Percentiles rank a stretch among this genome's conserved stretches.
Evolutionary conservation across 2,797 vertebrate species (phyloP).

Genomic region (Uromys caudimaculatus): DNA sequence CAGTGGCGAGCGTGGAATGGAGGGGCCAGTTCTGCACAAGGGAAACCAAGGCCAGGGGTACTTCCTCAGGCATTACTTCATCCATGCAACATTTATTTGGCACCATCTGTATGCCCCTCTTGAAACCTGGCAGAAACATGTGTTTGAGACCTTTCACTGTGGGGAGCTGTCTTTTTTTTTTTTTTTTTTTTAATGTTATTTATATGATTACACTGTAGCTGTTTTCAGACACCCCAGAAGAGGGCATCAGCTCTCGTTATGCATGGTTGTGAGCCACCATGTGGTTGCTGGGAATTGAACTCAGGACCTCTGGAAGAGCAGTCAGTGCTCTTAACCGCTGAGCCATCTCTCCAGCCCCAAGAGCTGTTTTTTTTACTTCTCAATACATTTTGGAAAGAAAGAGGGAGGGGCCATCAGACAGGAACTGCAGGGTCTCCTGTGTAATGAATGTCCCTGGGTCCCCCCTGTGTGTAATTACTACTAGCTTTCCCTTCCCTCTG

Average conservation of each 20-base stretch:
- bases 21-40: not conserved
- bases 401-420: not conserved
- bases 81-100: not conserved
- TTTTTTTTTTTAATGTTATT: too few relatives aligned
- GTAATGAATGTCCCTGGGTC: too few relatives aligned
- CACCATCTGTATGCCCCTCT: not conserved
- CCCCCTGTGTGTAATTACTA: not conserved
- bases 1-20: not conserved
- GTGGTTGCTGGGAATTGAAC: too few relatives aligned
- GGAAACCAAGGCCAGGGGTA: not conserved
- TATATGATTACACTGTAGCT: too few relatives aligned
- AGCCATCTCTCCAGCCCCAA: too few relatives aligned
- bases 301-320: too few relatives aligned
- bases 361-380: not conserved
- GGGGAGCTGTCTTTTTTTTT: not conserved
- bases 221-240: too few relatives aligned
- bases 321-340: too few relatives aligned
- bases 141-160: too few relatives aligned
- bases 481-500: not conserved
- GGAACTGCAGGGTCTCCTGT: not conserved
- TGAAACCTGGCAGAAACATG: too few relatives aligned
- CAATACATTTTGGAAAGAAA: not conserved
- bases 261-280: too few relatives aligned
- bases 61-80: not conserved
- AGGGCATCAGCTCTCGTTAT: too few relatives aligned